Conservation (phyloP, 1,140 invertebrate genomes). For the Ylistrum balloti region DNA sequence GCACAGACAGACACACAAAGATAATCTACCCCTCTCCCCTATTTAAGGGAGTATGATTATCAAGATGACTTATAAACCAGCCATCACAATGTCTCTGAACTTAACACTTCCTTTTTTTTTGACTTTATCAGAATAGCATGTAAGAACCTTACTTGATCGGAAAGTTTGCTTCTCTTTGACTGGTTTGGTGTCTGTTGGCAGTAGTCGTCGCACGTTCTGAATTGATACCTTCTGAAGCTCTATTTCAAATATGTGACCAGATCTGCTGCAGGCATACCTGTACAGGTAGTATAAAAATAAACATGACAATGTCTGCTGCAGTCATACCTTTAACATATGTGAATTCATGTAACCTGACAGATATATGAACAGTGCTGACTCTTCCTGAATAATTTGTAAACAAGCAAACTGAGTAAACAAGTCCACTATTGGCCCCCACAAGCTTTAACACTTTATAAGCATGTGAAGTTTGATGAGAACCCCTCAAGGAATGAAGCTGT, state of each 20-base stretch:
- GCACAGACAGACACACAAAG: too few species aligned
- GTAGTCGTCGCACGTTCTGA: constrained; percentile 77
- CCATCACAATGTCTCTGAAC: not conserved
- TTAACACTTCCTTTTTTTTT: not conserved
- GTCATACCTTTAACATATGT: not conserved
- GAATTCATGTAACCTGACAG: too few species aligned
- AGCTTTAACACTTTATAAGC: too few species aligned
- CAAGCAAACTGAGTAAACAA: too few species aligned
- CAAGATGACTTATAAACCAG: not conserved
- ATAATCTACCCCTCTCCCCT: too few species aligned
- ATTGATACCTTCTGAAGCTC: constrained; percentile 79
- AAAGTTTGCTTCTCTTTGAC: constrained; percentile 70
- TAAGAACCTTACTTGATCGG: constrained; percentile 60
- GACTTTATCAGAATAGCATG: not conserved
- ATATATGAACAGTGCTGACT: not conserved
- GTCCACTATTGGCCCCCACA: too few species aligned
- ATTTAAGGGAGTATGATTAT: too few species aligned
- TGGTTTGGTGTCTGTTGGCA: constrained; percentile 71
- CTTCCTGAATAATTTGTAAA: too few species aligned
- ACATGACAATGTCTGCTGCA: not conserved
- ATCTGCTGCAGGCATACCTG: constrained; percentile 81
- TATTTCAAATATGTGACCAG: constrained; percentile 81
- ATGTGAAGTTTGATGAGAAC: too few species aligned
- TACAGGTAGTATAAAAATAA: constrained; percentile 49
- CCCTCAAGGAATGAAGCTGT: too few species aligned